Percentiles rank a stretch among this genome's conserved stretches.
Evolutionary conservation across 2,888 invertebrate species (phyloP).

Genomic region (Stenodera caucasica): DNA sequence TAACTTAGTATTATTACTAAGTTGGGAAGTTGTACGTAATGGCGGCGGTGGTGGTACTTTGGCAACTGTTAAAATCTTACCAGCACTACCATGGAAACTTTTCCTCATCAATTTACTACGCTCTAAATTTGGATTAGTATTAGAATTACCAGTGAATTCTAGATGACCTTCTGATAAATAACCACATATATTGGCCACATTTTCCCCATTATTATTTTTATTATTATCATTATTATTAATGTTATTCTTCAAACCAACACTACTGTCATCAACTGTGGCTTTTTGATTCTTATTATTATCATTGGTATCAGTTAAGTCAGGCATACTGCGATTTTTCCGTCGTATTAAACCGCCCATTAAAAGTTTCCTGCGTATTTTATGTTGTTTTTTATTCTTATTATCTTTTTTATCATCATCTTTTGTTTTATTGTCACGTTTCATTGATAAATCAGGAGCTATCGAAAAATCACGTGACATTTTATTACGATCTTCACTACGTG

Average conservation of each 20-base stretch:
- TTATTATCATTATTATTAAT: slow-evolving; percentile 17
- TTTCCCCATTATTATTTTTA: slow-evolving; percentile 28
- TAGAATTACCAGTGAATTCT: slow-evolving; percentile 65
- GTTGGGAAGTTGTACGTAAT: slow-evolving; percentile 82
- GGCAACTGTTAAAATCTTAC: slow-evolving; percentile 77
- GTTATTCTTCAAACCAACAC: slow-evolving; percentile 67
- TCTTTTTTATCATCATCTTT: slow-evolving; percentile 65
- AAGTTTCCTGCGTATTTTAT: slow-evolving; percentile 83
- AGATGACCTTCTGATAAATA: slow-evolving; percentile 87
- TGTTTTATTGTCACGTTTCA: slow-evolving; percentile 60
- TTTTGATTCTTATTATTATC: slow-evolving; percentile 49
- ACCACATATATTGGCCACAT: slow-evolving; percentile 71
- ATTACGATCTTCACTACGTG: slow-evolving; percentile 83
- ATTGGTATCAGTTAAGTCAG: slow-evolving; percentile 83
- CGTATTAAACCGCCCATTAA: slow-evolving; percentile 88
- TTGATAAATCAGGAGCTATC: slow-evolving; percentile 59
- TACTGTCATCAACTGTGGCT: slow-evolving; percentile 74
- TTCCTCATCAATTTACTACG: slow-evolving; percentile 86
- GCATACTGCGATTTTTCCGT: slow-evolving; percentile 89
- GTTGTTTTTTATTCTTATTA: slow-evolving; percentile 83
- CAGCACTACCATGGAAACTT: slow-evolving; percentile 83
- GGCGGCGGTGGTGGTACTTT: slow-evolving; percentile 87
- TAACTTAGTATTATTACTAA: slow-evolving; percentile 68
- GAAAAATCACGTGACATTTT: slow-evolving; percentile 74
- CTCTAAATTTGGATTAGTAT: slow-evolving; percentile 80